These are phyloP conservation scores for Melierax canorus DNA, from an alignment of 2,113 vertebrate genomes.

Conservation along the genomic window DNA sequence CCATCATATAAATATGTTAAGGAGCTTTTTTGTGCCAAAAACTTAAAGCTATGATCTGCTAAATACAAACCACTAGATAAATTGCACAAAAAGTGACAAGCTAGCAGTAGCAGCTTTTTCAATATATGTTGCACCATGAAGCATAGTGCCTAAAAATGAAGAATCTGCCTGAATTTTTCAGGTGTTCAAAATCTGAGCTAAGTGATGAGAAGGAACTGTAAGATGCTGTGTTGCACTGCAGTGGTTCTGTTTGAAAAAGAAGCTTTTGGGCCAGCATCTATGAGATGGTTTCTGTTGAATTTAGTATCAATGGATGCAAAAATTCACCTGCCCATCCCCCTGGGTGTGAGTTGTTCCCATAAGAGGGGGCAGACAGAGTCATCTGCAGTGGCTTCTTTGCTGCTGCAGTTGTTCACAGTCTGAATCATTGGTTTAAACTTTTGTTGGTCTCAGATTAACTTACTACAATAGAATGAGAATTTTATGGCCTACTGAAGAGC, in stretches of 20 bases:
- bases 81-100: neutral
- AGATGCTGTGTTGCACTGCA: neutral
- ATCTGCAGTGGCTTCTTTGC: neutral
- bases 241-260: neutral
- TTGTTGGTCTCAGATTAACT: neutral
- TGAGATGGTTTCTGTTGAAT: neutral
- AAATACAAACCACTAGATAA: neutral
- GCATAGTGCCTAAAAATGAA: neutral
- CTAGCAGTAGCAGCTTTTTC: neutral
- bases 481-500: neutral
- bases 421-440: neutral
- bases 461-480: neutral
- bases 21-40: neutral
- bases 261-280: neutral
- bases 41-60: neutral
- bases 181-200: neutral
- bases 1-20: accelerated
- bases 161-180: neutral
- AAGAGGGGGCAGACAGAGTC: neutral
- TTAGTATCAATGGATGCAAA: neutral
- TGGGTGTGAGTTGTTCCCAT: neutral
- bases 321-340: neutral
- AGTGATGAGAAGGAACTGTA: neutral
- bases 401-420: neutral
- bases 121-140: neutral